Percentiles rank a stretch among this genome's conserved stretches.
These are phyloP conservation scores for Heliconius eleuchia DNA, from an alignment of 1,140 invertebrate genomes.

Conservation along the genomic window DNA sequence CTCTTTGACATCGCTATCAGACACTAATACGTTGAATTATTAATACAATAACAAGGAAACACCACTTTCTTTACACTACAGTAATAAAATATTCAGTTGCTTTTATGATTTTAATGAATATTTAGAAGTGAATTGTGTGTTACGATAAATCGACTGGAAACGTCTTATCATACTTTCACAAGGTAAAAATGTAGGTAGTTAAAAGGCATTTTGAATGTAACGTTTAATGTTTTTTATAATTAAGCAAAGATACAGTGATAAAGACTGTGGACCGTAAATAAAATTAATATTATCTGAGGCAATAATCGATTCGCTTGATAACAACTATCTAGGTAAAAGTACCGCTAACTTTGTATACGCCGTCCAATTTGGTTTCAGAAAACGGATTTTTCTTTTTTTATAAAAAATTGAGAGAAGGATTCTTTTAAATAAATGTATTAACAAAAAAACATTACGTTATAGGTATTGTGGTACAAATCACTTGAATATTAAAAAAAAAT, in stretches of 20 bases:
- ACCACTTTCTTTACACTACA: conserved; percentile 4
- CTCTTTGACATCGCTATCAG: conserved; percentile 14
- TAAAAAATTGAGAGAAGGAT: not conserved
- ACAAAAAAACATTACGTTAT: too few species aligned
- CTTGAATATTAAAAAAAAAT: not conserved
- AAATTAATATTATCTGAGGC: not conserved
- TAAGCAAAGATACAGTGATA: not conserved
- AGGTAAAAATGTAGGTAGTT: too few species aligned
- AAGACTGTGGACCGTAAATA: not conserved
- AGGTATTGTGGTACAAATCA: not conserved
- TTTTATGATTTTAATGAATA: not conserved
- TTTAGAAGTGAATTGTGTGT: not conserved
- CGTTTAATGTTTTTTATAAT: not conserved
- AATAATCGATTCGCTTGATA: not conserved
- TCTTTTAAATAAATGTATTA: not conserved
- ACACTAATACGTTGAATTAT: conserved; percentile 22
- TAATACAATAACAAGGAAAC: conserved; percentile 13
- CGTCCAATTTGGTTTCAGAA: not conserved
- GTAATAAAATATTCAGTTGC: conserved; percentile 22
- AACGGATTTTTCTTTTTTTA: not conserved
- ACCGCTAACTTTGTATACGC: not conserved
- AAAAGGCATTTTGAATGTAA: not conserved
- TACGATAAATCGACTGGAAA: not conserved
- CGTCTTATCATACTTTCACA: too few species aligned
- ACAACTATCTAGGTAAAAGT: conserved; percentile 13